Conservation (phyloP, 2,888 invertebrate species). For the Caenorhabditis sinica region DNA sequence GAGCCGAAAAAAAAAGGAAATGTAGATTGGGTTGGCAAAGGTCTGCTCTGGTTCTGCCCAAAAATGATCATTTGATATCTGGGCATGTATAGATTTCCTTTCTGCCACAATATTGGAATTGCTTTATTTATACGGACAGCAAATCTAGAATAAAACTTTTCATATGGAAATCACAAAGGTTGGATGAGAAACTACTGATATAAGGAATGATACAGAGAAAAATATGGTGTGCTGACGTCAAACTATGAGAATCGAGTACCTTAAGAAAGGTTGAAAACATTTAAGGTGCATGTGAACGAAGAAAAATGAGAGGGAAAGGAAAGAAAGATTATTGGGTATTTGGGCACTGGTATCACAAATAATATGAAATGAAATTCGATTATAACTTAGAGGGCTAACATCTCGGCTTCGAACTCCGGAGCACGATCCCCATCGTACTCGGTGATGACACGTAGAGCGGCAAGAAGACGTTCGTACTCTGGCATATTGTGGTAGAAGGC, state of each 20-base stretch:
- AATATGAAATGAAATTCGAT: neutral
- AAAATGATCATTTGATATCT: conserved; percentile 11
- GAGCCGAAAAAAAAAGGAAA: neutral
- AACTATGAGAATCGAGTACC: neutral
- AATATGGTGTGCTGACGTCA: neutral
- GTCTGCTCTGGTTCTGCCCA: neutral
- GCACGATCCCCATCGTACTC: conserved; percentile 52
- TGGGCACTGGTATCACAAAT: neutral
- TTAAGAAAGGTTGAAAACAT: neutral
- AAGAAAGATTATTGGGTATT: neutral
- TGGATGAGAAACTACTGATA: neutral
- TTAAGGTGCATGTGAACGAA: neutral
- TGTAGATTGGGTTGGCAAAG: neutral
- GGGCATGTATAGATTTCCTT: too few relatives aligned
- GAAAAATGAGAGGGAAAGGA: neutral
- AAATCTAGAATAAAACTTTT: conserved; percentile 9
- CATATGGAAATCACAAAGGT: neutral
- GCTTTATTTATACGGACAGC: neutral
- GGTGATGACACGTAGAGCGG: conserved; percentile 42
- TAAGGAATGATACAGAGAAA: conserved; percentile 1
- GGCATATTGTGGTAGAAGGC: conserved; percentile 41
- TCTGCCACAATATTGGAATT: neutral
- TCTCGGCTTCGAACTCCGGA: conserved; percentile 39
- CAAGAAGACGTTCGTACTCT: conserved; percentile 47
- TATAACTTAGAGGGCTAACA: neutral